These are phyloP conservation scores for Gymnoscopelus braueri DNA, from an alignment of 2,797 vertebrate genomes.

Conservation along the genomic window DNA sequence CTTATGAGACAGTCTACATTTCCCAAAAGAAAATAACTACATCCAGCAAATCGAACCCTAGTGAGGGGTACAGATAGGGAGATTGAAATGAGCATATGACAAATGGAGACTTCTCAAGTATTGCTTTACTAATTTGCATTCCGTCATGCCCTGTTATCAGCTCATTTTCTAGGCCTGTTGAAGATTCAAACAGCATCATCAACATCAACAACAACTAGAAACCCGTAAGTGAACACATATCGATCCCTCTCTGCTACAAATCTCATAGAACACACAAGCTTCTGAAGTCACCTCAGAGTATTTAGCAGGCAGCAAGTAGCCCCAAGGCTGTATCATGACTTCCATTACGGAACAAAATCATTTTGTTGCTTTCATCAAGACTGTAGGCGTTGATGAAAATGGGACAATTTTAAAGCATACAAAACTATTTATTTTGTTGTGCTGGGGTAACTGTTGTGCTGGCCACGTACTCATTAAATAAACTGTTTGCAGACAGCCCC, in stretches of 20 bases:
- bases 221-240: conserved; percentile 11
- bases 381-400: conserved; percentile 11
- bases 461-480: conserved; percentile 31
- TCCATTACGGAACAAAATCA: not conserved
- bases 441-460: conserved; percentile 14
- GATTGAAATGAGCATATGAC: conserved; percentile 12
- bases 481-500: conserved; percentile 38
- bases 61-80: not conserved
- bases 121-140: conserved; percentile 24
- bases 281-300: not conserved
- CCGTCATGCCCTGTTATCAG: conserved; percentile 32
- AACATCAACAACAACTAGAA: conserved; percentile 11
- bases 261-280: too few relatives aligned
- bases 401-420: too few relatives aligned
- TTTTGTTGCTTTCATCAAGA: conserved; percentile 2
- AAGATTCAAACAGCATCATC: conserved; percentile 17
- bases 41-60: too few relatives aligned
- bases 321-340: not conserved
- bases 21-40: too few relatives aligned
- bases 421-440: too few relatives aligned
- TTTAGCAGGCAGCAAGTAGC: not conserved
- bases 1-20: too few relatives aligned
- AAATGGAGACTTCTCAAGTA: conserved; percentile 9
- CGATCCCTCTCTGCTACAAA: conserved; percentile 6
- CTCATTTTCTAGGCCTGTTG: conserved; percentile 31